Percentiles rank a stretch among this genome's conserved stretches.
These are phyloP conservation scores for Drosophila tani DNA, from an alignment of 1,140 invertebrate genomes.

Conservation along the genomic window DNA sequence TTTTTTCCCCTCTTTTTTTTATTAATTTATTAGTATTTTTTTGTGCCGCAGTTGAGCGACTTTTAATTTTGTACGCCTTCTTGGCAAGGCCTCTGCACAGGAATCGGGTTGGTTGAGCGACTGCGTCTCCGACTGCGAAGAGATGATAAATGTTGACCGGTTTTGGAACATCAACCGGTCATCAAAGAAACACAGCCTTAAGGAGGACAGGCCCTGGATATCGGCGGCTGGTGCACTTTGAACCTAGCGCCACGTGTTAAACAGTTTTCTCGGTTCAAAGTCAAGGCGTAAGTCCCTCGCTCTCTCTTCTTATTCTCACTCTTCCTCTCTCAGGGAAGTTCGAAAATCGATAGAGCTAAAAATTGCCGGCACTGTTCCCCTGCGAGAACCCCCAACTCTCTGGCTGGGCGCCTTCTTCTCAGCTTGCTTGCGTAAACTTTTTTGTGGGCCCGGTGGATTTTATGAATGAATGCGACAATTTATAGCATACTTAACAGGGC, in stretches of 20 bases:
- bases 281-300: conserved; percentile 26
- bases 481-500: conserved; percentile 76
- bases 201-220: conserved; percentile 13
- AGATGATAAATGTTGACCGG: conserved; percentile 72
- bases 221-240: conserved; percentile 25
- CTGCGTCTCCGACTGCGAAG: conserved; percentile 9
- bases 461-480: conserved; percentile 71
- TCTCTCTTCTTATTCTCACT: background rate
- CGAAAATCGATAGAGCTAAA: conserved; percentile 83
- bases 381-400: background rate
- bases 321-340: conserved; percentile 9
- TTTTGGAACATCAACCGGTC: conserved; percentile 41
- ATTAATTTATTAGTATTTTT: conserved; percentile 3
- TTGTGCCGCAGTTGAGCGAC: conserved; percentile 64
- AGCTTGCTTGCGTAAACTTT: conserved; percentile 62
- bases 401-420: background rate
- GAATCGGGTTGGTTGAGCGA: conserved; percentile 68
- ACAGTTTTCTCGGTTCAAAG: conserved; percentile 43
- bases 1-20: conserved; percentile 17
- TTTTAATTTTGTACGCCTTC: conserved; percentile 83
- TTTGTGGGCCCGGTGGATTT: conserved; percentile 52
- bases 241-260: conserved; percentile 25
- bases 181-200: background rate
- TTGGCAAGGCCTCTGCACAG: conserved; percentile 50
- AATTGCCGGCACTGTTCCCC: conserved; percentile 54